These are phyloP conservation scores for Rhabdophis nuchalis DNA, from an alignment of 2,797 vertebrate genomes.

Conservation along the genomic window DNA sequence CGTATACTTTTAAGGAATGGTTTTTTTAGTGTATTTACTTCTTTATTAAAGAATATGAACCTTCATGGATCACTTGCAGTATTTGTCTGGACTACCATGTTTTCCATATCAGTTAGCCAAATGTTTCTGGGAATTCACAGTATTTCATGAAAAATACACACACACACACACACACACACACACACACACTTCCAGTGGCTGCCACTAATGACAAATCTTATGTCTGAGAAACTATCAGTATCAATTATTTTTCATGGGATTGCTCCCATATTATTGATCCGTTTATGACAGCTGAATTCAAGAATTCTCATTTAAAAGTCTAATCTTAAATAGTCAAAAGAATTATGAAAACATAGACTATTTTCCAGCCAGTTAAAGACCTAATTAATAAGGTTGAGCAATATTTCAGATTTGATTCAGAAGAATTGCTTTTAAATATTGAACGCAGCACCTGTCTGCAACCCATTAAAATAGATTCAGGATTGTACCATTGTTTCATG, in stretches of 20 bases:
- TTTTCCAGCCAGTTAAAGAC: neutral
- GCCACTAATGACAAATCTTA: neutral
- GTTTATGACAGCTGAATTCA: neutral
- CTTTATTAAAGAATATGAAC: neutral
- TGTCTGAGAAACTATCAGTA: neutral
- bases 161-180: too few relatives aligned
- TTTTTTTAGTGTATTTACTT: neutral
- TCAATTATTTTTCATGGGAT: neutral
- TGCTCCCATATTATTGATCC: neutral
- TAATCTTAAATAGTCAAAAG: neutral
- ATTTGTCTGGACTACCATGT: neutral
- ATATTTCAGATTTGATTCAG: neutral
- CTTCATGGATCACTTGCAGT: neutral
- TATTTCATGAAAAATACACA: too few relatives aligned
- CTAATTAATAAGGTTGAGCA: neutral
- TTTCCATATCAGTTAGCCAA: neutral
- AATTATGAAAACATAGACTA: neutral
- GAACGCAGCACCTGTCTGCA: neutral
- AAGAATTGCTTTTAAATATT: neutral
- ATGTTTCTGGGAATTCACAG: neutral
- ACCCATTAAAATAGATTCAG: neutral
- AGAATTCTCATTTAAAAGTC: neutral
- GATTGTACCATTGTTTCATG: neutral
- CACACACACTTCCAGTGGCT: neutral
- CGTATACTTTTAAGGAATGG: neutral